Conservation (phyloP, 2,797 vertebrate species). For the Gambusia yucatana region DNA sequence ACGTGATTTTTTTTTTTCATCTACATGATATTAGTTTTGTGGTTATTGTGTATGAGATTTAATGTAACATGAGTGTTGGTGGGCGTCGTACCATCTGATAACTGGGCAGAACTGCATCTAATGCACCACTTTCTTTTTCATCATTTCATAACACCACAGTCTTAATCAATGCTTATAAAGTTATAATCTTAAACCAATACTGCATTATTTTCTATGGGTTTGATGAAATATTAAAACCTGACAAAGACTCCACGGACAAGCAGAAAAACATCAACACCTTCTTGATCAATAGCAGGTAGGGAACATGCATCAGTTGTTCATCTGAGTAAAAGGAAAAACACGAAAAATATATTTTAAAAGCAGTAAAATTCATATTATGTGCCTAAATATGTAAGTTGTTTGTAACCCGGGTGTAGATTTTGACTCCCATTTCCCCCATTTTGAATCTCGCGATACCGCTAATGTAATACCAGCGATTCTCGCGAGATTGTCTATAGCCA, state of each 20-base stretch:
- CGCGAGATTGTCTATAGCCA: too few species aligned
- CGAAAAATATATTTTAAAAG: too few species aligned
- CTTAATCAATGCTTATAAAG: not conserved
- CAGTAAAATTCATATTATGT: too few species aligned
- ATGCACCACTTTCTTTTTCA: not conserved
- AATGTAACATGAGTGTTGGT: not conserved
- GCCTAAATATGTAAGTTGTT: too few species aligned
- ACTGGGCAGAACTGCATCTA: not conserved
- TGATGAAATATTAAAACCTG: not conserved
- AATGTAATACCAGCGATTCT: too few species aligned
- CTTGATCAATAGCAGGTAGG: not conserved
- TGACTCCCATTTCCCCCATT: too few species aligned
- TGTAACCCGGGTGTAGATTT: too few species aligned
- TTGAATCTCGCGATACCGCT: too few species aligned
- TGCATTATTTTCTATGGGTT: not conserved
- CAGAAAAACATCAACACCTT: not conserved
- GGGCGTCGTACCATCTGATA: not conserved
- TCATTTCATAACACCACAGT: not conserved
- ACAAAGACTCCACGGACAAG: not conserved
- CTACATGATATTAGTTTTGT: not conserved
- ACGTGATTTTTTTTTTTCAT: not conserved
- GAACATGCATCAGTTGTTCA: not conserved
- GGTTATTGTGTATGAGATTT: not conserved
- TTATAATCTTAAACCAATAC: not conserved
- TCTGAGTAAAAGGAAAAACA: too few species aligned